Conservation (phyloP, 2,113 vertebrate genomes). For the Xenopus laevis region DNA sequence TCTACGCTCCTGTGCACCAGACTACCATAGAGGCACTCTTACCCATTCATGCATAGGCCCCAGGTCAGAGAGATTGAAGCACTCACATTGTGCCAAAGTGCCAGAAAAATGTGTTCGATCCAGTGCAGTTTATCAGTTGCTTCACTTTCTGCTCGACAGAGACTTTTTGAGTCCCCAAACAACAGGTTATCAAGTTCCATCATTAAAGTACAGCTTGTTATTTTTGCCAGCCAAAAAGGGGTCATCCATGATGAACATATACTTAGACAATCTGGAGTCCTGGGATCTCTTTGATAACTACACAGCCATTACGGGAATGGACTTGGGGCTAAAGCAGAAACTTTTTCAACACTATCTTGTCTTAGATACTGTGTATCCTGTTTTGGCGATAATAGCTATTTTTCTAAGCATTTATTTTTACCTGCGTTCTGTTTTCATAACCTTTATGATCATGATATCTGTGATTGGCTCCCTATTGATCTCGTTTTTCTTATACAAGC, state of each 20-base stretch:
- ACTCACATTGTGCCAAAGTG: constrained; percentile 75
- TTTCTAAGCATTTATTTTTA: constrained; percentile 85
- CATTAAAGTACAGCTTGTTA: constrained; percentile 90
- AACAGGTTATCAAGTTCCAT: constrained; percentile 90
- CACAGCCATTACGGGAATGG: constrained; percentile 89
- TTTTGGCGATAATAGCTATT: constrained; percentile 78
- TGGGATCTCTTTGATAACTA: constrained; percentile 82
- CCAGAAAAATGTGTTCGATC: constrained; percentile 83
- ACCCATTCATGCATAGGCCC: constrained; percentile 73
- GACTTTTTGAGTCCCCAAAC: constrained; percentile 94
- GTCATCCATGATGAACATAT: constrained; percentile 85
- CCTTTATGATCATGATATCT: constrained; percentile 76
- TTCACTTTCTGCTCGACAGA: constrained; percentile 90
- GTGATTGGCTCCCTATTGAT: constrained; percentile 79
- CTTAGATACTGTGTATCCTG: constrained; percentile 83
- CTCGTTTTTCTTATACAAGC: constrained; percentile 91
- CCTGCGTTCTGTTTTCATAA: constrained; percentile 84
- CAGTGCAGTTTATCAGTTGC: constrained; percentile 80
- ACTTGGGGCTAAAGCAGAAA: constrained; percentile 89
- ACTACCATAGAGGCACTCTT: constrained; percentile 82
- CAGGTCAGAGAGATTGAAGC: constrained; percentile 65
- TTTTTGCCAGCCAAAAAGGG: constrained; percentile 86
- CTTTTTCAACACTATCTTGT: constrained; percentile 88
- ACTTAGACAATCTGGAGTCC: constrained; percentile 79
- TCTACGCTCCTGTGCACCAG: constrained; percentile 82